Base-by-base conservation (phyloP, 2,797 vertebrate species). In the Adelosebastes latens region DNA sequence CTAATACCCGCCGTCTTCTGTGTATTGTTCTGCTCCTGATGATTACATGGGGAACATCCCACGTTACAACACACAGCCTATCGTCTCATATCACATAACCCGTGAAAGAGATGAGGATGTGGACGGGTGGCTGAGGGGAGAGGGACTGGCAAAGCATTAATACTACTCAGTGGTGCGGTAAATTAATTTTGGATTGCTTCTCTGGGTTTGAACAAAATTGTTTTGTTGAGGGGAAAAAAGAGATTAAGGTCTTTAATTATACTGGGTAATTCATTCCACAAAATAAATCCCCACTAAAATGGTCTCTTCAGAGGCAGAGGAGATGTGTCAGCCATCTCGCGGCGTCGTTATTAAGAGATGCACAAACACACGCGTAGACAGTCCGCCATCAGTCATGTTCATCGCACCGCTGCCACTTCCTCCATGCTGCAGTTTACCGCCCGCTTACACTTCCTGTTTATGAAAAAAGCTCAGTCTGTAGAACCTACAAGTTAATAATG, bases 171-270 rank as follows among this genome's bases (percentile, higher is more conserved):
- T 95, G 94, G 93, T 93, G 94, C 94, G 85, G 93, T 94, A 95
- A 95, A 95, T 95, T 95, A 94, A 95, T 95, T 95, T 95, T 94
- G 93, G 93, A 95, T 95, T 95, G 94, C 93, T 94, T 94, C 93
- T 94, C 87, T 94, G 92, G 92, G 90, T 95, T 95, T 89, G 84
- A 93, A 93, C 93, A 94, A 94, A 95, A 95, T 94, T 94, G 93
- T 95, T 95, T 94, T 95, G 94, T 95, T 94, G 93, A 94, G 93
- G 91, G 91, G 92, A 89, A 90, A 94, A 88, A 94, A 81, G 88
- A 94, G 94, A 95, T 95, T 94, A 95, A 87, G 93, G 88, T 94
- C 94, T 91, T 95, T 95, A 95, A 95, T 95, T 95, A 95, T 93
- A 91, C 89, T 90, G 91, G 88, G 92, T 94, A 94, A 95, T 95